Evolutionary conservation across 2,113 vertebrate genomes (phyloP), one percentile per base, ranked within the genome.

Genomic region (Octodon degus): DNA sequence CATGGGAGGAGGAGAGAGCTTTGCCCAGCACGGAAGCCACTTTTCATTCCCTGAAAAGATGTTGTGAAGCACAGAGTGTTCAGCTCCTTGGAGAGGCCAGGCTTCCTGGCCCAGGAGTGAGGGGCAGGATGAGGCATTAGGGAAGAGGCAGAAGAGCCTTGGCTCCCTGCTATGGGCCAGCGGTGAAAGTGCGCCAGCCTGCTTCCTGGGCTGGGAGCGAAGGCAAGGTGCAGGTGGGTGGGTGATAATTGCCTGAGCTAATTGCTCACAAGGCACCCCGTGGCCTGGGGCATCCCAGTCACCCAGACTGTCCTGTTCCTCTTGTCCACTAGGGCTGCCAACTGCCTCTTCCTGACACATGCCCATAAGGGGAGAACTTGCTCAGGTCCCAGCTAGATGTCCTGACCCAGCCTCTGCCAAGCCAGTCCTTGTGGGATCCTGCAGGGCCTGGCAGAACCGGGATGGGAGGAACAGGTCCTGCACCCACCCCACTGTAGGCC

Each of bases 191-290:
- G 32, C 40, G 74, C 70, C 76, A 65, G 60, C 43, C 60, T 43
- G 19, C 17, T 68, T 60, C 80, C 47, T 70, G 86, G 50, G 55
- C 70, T 32, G 25, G n/a, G 43, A 67, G 53, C 50, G 17, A 17
- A n/a, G 67, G 30, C 32, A 62, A 32, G 43, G 70, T 9, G 60
- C 70, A 93, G 86, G 96, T 95, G 77, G 89, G 96, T 1, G 43
- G 91, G 70, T 93, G 95, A 96, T 97, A 95, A 98, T 96, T 98
- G 53, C 76, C 68, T 72, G 37, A 7, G 53, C 93, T 95, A 91
- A 96, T 94, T 96, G 96, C 84, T 97, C 95, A 95, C 93, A 88
- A 60, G 62, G 70, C 14, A 32, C 86, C 58, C 40, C 2, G 11
- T 27, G 25, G 82, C 90, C 72, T 43, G 32, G 92, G 96, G 58